These are phyloP conservation scores for Physocephala rufipes DNA, from an alignment of 2,888 invertebrate species.

Conservation along the genomic window DNA sequence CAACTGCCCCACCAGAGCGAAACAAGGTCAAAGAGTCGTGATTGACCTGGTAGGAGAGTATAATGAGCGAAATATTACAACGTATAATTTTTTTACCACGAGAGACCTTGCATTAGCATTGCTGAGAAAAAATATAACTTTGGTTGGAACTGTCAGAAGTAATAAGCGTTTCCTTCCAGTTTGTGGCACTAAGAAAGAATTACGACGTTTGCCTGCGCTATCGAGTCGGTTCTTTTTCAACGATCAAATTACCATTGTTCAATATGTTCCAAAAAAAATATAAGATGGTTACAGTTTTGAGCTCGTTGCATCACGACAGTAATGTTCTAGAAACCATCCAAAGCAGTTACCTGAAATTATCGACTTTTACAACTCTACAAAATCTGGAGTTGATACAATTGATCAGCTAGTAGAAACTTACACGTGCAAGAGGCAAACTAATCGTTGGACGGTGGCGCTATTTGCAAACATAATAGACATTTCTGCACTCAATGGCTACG, in stretches of 20 bases:
- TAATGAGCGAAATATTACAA: constrained; percentile 31
- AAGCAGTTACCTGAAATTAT: constrained; percentile 17
- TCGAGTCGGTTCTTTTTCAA: constrained; percentile 7
- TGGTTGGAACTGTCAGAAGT: not conserved
- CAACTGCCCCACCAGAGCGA: too few relatives aligned
- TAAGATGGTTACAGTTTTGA: not conserved
- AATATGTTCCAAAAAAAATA: constrained; percentile 6
- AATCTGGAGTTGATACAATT: constrained; percentile 26
- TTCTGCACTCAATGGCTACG: too few relatives aligned
- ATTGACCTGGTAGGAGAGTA: constrained; percentile 28
- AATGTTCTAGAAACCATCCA: not conserved
- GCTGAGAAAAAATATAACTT: constrained; percentile 19
- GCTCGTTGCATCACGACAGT: not conserved
- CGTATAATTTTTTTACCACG: constrained; percentile 10
- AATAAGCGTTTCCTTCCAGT: constrained; percentile 8
- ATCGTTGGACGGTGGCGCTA: constrained; percentile 30
- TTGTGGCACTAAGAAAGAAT: constrained; percentile 10
- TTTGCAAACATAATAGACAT: not conserved
- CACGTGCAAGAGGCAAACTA: constrained; percentile 18
- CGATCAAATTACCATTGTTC: constrained; percentile 9
- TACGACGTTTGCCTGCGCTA: constrained; percentile 3
- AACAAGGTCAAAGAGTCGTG: too few relatives aligned
- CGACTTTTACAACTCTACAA: constrained; percentile 29
- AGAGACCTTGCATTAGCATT: constrained; percentile 14
- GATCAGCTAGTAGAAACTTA: constrained; percentile 26